These are phyloP conservation scores for Tridacna gigas DNA, from an alignment of 2,888 invertebrate genomes.

Conservation along the genomic window DNA sequence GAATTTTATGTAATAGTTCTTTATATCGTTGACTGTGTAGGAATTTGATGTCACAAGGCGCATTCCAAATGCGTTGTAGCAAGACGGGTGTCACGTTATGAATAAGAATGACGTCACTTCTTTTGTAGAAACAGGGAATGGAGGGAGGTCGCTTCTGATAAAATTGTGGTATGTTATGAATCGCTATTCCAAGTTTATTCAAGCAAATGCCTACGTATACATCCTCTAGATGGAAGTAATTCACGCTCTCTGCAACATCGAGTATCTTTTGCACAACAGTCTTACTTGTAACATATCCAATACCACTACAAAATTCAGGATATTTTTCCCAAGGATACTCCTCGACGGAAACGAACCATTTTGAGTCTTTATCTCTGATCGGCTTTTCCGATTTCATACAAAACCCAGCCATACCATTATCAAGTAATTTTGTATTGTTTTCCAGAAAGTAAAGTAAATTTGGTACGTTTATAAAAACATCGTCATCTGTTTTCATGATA, in stretches of 20 bases:
- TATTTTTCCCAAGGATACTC: conserved; percentile 50
- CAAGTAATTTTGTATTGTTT: conserved; percentile 39
- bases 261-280: conserved; percentile 59
- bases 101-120: conserved; percentile 2
- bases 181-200: conserved; percentile 38
- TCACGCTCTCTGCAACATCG: conserved; percentile 57
- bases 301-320: conserved; percentile 72
- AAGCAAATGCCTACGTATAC: conserved; percentile 74
- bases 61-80: not conserved
- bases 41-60: not conserved
- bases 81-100: not conserved
- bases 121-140: conserved; percentile 6
- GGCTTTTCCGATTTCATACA: conserved; percentile 69
- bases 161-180: not conserved
- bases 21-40: conserved; percentile 6
- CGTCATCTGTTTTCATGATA: conserved; percentile 79
- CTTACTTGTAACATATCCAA: conserved; percentile 70
- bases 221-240: conserved; percentile 75
- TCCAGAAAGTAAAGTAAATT: conserved; percentile 38
- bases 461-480: conserved; percentile 70
- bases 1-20: not conserved
- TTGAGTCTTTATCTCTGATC: conserved; percentile 62
- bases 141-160: not conserved
- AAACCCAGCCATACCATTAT: conserved; percentile 64
- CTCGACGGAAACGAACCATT: conserved; percentile 70